Base-by-base conservation (phyloP, 2,888 invertebrate species). In the Drosophila siamana region DNA sequence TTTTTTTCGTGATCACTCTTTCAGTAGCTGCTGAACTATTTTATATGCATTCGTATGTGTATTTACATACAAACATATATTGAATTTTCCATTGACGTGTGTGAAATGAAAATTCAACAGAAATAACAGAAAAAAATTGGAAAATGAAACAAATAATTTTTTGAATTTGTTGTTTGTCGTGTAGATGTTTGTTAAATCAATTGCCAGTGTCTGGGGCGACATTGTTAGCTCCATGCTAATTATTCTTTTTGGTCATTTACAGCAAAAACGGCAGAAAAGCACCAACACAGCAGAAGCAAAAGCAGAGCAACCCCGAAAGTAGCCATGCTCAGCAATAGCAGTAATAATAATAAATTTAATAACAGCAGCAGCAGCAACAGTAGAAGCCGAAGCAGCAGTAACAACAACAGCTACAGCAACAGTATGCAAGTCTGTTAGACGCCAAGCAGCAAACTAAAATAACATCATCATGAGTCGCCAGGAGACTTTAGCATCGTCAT, bases 381-480 rank as follows among this genome's bases (percentile, higher is more conserved):
- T n/a, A n/a, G n/a, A n/a, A n/a, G n/a, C 30, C 57, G 43, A 74
- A 33, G 33, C 16, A 50, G 47, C 19, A 59, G 43, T 16, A 19
- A n/a, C 11, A 33, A 13, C 54, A 57, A 38, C 41, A 70, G 19
- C 36, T 62, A 16, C 44, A 66, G 54, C 52, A 60, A 57, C 19
- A 19, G 19, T 8, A 78, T 84, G 81, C 62, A 54, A 69, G 62
- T 54, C 62, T 61, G 36, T 68, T 82, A 80, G 60, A n/a, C 22
- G 60, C 43, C 19, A n/a, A 65, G 28, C 30, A 69, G 11, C 8
- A 48, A 63, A n/a, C 28, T 30, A 41, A 65, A 57, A 54, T 46
- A 61, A 41, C 41, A 71, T 56, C 40, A 66, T 54, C 77, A 89
- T 89, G 89, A 89, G 87, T 78, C 80, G 88, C 54, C 82, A 85